Percentiles rank a stretch among this genome's conserved stretches.
These are phyloP conservation scores for Hippoglossus hippoglossus DNA, from an alignment of 2,797 vertebrate genomes.

Conservation along the genomic window DNA sequence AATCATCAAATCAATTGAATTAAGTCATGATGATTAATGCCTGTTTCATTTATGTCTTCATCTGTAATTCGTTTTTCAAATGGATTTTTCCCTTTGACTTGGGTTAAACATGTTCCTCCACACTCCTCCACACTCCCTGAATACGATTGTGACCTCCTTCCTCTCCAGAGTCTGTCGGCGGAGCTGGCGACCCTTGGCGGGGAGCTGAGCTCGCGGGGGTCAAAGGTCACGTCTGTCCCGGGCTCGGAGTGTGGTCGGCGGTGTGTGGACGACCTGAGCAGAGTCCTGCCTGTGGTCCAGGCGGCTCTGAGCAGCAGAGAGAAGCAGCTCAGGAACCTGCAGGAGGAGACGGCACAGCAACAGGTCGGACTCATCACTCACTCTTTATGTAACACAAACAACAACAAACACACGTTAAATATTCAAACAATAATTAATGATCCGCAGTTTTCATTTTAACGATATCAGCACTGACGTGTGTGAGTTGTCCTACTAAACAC, in stretches of 20 bases:
- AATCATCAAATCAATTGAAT: background rate
- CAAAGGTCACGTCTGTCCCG: constrained; percentile 78
- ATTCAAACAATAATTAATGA: too few species aligned
- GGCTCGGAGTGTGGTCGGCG: constrained; percentile 58
- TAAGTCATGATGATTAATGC: background rate
- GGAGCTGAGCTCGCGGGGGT: constrained; percentile 82
- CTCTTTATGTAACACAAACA: background rate
- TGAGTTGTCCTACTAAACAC: background rate
- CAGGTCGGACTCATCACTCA: constrained; percentile 78
- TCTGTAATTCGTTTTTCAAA: too few species aligned
- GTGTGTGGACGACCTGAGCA: constrained; percentile 82
- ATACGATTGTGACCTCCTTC: background rate
- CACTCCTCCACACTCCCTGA: background rate
- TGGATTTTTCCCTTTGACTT: too few species aligned
- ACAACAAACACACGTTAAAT: background rate
- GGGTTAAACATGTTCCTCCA: background rate
- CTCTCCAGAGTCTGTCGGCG: constrained; percentile 82
- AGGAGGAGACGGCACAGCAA: constrained; percentile 79
- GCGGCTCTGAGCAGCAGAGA: constrained; percentile 74
- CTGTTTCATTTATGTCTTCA: too few species aligned
- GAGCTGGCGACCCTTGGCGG: constrained; percentile 82
- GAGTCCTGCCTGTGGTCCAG: constrained; percentile 77
- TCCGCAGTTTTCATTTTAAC: too few species aligned
- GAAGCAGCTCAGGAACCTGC: constrained; percentile 78
- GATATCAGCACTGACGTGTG: too few species aligned